A percentile compares a stretch with the other conserved stretches of the same genome.
Evolutionary conservation across 2,888 invertebrate species (phyloP).

Genomic region (Dasypogon diadema): DNA sequence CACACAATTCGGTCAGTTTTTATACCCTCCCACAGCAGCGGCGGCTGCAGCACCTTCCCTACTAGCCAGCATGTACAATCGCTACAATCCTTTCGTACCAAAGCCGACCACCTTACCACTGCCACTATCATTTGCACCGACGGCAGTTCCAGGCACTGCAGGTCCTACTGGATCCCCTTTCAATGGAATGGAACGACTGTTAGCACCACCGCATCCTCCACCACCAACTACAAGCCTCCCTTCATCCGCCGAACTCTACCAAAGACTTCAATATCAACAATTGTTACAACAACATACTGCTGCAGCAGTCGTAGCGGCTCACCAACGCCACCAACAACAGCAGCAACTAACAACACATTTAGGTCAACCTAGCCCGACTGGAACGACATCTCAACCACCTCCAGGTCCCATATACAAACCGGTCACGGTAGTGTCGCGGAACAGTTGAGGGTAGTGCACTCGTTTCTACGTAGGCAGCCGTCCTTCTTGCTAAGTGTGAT

Average conservation of each 20-base stretch:
- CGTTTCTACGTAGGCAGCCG: constrained; percentile 38
- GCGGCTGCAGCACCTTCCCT: constrained; percentile 72
- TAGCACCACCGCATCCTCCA: constrained; percentile 64
- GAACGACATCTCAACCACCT: constrained; percentile 53
- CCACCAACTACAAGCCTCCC: constrained; percentile 62
- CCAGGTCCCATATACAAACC: constrained; percentile 70
- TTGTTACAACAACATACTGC: constrained; percentile 68
- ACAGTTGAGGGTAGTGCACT: constrained; percentile 69
- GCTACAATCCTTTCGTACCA: constrained; percentile 75
- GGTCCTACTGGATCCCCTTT: constrained; percentile 51
- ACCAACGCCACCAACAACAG: constrained; percentile 65
- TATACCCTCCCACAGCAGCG: constrained; percentile 73
- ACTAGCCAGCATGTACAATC: constrained; percentile 77
- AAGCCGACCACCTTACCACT: constrained; percentile 71
- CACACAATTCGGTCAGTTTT: constrained; percentile 73
- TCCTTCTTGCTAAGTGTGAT: constrained; percentile 42
- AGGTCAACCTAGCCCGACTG: constrained; percentile 61
- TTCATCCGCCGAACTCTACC: constrained; percentile 70
- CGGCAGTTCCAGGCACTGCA: constrained; percentile 58
- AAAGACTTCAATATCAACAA: constrained; percentile 69
- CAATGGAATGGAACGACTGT: constrained; percentile 63
- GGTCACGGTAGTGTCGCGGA: constrained; percentile 71
- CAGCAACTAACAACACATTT: constrained; percentile 62
- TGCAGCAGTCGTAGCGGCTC: constrained; percentile 67
- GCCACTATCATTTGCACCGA: constrained; percentile 67